Percentiles rank a stretch among this genome's conserved stretches.
Conservation (phyloP, 2,113 vertebrate genomes). For the Hydropotes inermis region DNA sequence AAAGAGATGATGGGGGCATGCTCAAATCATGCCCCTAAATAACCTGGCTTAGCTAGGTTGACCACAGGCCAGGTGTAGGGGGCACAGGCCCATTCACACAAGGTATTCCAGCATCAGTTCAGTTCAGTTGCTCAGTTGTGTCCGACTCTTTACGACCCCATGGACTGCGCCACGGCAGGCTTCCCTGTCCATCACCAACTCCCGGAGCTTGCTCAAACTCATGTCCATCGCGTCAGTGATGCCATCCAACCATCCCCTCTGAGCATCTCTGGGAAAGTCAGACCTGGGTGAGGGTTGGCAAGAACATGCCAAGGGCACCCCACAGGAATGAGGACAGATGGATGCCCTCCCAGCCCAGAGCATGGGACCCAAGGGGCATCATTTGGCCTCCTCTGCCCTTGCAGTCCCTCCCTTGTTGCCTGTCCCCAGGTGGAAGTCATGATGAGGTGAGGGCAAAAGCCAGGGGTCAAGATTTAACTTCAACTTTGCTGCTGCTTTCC, state of each 20-base stretch:
- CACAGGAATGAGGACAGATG: not conserved
- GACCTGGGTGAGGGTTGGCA: not conserved
- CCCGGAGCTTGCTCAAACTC: not conserved
- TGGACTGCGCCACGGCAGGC: not conserved
- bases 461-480: not conserved
- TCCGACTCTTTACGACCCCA: fast-evolving
- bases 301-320: not conserved
- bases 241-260: not conserved
- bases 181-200: not conserved
- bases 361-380: fast-evolving
- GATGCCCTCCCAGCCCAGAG: not conserved
- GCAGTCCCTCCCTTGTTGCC: no score
- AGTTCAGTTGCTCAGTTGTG: not conserved
- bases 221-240: not conserved
- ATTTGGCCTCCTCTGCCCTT: not conserved
- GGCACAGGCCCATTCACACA: fast-evolving
- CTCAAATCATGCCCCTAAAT: no score
- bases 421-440: not conserved
- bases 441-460: no score
- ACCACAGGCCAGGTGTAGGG: not conserved
- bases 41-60: not conserved
- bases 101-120: fast-evolving
- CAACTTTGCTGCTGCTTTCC: not conserved
- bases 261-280: not conserved
- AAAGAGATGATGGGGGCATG: no score